These are phyloP conservation scores for Trypoxylon attenuatum DNA, from an alignment of 2,888 invertebrate species.

Conservation along the genomic window DNA sequence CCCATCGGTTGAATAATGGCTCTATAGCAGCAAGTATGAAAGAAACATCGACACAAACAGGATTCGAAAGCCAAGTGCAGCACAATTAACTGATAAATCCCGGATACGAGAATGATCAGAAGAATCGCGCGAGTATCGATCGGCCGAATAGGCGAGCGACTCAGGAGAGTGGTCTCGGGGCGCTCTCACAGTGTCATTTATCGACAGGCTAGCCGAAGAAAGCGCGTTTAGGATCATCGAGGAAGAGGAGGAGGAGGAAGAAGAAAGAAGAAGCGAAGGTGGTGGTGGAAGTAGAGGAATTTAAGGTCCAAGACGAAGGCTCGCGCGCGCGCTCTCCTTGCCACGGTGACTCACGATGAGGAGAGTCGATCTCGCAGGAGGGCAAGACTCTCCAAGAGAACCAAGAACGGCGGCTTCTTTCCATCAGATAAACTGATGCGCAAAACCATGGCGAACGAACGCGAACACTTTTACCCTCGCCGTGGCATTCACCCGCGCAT, in stretches of 20 bases:
- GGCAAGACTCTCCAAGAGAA: slow-evolving; percentile 35
- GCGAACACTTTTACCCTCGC: slow-evolving; percentile 58
- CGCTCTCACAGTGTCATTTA: slow-evolving; percentile 23
- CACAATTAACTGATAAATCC: slow-evolving; percentile 21
- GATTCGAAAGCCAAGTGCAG: slow-evolving; percentile 15
- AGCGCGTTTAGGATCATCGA: slow-evolving; percentile 47
- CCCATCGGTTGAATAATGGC: no score
- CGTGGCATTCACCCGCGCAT: slow-evolving; percentile 47
- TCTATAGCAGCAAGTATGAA: no score
- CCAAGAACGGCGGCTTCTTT: slow-evolving; percentile 63
- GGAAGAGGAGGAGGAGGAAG: slow-evolving; percentile 1
- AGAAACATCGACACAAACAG: no score
- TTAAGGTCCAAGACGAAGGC: no score
- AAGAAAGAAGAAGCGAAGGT: no score
- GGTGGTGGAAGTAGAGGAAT: no score
- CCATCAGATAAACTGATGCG: slow-evolving; percentile 65
- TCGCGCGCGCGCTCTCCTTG: slow-evolving; percentile 28
- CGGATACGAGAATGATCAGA: slow-evolving; percentile 10
- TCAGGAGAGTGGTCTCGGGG: slow-evolving; percentile 11
- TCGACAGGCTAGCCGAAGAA: slow-evolving; percentile 34
- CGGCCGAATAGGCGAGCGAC: no score
- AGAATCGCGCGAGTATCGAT: no score
- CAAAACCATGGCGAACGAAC: slow-evolving; percentile 60
- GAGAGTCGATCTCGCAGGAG: slow-evolving; percentile 33
- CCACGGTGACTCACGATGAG: slow-evolving; percentile 33